Conservation (phyloP, 1,140 invertebrate species). For the Sminthurinus signatus region DNA sequence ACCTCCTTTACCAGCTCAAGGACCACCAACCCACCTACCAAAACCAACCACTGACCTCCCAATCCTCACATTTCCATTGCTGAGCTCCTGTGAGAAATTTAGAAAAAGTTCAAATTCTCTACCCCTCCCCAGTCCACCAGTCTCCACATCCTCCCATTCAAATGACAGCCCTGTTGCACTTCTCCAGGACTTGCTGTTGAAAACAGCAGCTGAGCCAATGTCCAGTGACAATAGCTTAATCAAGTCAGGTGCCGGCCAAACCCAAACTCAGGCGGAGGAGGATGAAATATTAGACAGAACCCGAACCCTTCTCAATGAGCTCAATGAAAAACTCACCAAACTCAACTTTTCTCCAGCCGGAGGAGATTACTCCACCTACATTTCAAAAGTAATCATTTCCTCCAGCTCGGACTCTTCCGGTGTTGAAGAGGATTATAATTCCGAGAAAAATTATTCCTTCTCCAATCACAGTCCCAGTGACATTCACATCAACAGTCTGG, state of each 20-base stretch:
- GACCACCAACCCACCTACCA: conserved; percentile 24
- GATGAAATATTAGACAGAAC: conserved; percentile 33
- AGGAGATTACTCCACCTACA: conserved; percentile 31
- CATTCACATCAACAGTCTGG: conserved; percentile 5
- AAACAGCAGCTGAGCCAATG: too few relatives aligned
- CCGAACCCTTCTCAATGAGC: conserved; percentile 31
- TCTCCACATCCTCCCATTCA: too few relatives aligned
- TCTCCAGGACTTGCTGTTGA: too few relatives aligned
- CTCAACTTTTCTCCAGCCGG: conserved; percentile 20
- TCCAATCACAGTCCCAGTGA: conserved; percentile 22
- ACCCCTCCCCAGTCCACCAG: too few relatives aligned
- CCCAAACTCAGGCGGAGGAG: conserved; percentile 6
- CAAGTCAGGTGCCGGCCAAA: too few relatives aligned
- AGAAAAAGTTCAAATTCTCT: too few relatives aligned
- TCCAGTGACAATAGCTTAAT: too few relatives aligned
- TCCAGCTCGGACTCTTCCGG: conserved; percentile 34
- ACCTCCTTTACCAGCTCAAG: conserved; percentile 33
- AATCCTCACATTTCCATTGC: neutral
- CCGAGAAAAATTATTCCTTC: conserved; percentile 39
- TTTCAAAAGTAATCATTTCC: conserved; percentile 37
- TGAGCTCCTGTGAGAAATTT: too few relatives aligned
- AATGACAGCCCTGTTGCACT: too few relatives aligned
- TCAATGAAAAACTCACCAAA: conserved; percentile 37
- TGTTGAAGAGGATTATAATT: conserved; percentile 41
- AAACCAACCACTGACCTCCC: too few relatives aligned